phyloP scores from a whole-genome alignment of 2,888 invertebrate genomes.

The Euzetes globulus region DNA sequence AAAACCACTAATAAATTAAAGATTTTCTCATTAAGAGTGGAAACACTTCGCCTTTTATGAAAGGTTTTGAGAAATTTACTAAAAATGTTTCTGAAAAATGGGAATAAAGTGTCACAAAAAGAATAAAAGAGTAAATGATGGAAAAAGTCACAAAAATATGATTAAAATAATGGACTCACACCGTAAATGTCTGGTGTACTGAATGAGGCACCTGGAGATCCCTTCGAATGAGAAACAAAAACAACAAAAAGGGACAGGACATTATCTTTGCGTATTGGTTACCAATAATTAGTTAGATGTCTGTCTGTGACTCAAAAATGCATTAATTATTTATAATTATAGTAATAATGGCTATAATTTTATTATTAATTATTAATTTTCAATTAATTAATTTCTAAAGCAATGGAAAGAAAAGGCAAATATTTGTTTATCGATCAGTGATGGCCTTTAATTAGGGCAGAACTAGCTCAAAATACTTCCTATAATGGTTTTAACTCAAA shows the following conservation, averaged over 20 bases:
- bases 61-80: no score
- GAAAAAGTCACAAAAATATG: not conserved
- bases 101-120: not conserved
- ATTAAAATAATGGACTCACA: conserved; percentile 4
- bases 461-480: no score
- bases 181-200: conserved; percentile 15
- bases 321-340: no score
- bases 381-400: no score
- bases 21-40: no score
- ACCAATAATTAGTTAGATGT: not conserved
- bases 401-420: no score
- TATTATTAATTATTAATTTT: not conserved
- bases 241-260: conserved; percentile 3
- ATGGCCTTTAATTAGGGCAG: no score
- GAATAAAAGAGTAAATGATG: not conserved
- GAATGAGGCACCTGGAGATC: conserved; percentile 23
- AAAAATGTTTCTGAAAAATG: not conserved
- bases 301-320: not conserved
- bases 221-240: conserved; percentile 6
- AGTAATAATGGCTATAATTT: not conserved
- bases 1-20: no score
- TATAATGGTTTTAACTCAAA: no score
- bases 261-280: not conserved
- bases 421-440: no score
- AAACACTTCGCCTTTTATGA: no score